Conservation (phyloP, 2,888 invertebrate species). For the Alcis repandata region DNA sequence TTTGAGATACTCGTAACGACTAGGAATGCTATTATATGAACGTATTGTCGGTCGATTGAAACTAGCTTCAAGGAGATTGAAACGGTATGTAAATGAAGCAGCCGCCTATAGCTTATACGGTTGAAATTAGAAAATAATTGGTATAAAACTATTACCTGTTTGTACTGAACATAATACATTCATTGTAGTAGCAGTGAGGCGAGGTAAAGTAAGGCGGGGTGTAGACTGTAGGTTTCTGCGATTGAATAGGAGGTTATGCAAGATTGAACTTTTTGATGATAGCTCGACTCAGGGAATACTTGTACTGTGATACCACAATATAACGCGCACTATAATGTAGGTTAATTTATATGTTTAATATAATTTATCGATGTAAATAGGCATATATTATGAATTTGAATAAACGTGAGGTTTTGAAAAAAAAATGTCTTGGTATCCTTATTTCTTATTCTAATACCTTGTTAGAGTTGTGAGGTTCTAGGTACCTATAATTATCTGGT, state of each 20-base stretch:
- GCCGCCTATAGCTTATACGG: not conserved
- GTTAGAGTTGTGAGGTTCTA: no score
- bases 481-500: no score
- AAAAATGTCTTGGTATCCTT: slow-evolving; percentile 2
- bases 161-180: no score
- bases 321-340: slow-evolving; percentile 67
- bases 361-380: slow-evolving; percentile 75
- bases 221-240: slow-evolving; percentile 24
- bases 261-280: slow-evolving; percentile 36
- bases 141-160: no score
- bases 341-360: slow-evolving; percentile 64
- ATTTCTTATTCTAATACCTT: not conserved
- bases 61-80: not conserved
- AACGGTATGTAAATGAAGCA: not conserved
- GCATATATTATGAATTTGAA: slow-evolving; percentile 67
- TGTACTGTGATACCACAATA: slow-evolving; percentile 81
- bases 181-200: not conserved
- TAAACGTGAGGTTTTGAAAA: slow-evolving; percentile 51
- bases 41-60: not conserved
- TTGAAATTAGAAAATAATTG: no score
- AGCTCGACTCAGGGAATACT: slow-evolving; percentile 46
- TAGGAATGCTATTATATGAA: slow-evolving; percentile 5
- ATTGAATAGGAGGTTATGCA: slow-evolving; percentile 36
- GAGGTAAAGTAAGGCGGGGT: no score
- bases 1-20: slow-evolving; percentile 11